Percentiles rank a stretch among this genome's conserved stretches.
Conservation (phyloP, 2,113 vertebrate species). For the Egretta garzetta region DNA sequence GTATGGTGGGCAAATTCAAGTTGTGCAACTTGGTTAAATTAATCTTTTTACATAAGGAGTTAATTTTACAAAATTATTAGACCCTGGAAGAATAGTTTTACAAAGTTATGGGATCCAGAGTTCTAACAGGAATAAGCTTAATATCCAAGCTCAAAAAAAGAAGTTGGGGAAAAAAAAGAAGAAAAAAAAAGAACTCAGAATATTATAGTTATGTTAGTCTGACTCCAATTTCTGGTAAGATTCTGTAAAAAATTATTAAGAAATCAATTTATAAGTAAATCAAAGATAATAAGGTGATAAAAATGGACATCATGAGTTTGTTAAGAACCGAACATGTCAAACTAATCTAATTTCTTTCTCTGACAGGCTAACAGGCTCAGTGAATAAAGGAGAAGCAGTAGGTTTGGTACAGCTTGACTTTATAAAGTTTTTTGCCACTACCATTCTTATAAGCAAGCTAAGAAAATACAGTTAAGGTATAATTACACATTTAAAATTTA, state of each 20-base stretch:
- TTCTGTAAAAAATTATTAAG: background rate
- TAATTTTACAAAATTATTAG: background rate
- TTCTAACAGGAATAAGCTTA: background rate
- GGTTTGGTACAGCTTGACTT: background rate
- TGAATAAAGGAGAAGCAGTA: background rate
- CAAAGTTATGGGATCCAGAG: background rate
- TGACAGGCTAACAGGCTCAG: background rate
- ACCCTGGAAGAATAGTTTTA: background rate
- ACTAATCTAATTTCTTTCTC: conserved; percentile 20
- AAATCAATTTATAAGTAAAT: conserved; percentile 5
- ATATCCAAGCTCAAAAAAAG: background rate
- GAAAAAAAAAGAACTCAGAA: background rate
- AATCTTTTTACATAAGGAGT: background rate
- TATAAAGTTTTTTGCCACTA: background rate
- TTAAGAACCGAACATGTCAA: conserved; percentile 38
- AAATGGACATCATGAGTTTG: conserved; percentile 14
- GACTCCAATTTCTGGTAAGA: background rate
- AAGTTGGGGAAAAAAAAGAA: background rate
- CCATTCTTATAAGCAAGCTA: background rate
- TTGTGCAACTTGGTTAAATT: background rate
- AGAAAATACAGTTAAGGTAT: background rate
- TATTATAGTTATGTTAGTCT: background rate
- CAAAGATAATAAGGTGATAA: conserved; percentile 47
- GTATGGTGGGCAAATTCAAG: background rate
- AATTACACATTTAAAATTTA: background rate